Evolutionary conservation across 2,113 vertebrate genomes (phyloP), one percentile per base, ranked within the genome.

Genomic region (Coturnix japonica): DNA sequence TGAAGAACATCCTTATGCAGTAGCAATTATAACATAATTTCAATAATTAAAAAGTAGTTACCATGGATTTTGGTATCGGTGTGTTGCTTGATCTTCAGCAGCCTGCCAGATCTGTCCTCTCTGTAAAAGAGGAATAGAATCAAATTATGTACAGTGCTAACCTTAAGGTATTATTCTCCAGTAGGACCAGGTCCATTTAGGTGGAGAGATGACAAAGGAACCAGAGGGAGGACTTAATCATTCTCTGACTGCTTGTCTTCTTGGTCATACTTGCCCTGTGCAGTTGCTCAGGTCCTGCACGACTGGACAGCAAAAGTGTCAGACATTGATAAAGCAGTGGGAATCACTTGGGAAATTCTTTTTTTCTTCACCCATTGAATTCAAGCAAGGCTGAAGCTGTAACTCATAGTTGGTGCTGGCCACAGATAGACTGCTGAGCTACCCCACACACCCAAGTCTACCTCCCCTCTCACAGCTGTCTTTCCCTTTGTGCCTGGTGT

Each of bases 11-110:
- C 21, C 35, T 78, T 19, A 18, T 3, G 49, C 31, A 44, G 17
- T 46, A 71, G 6, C 44, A 30, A 44, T 22, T 69, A 70, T 13
- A 70, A 14, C 9, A 66, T 26, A n/a, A 26, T 51, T 75, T 3
- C 14, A 85, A 81, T 53, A 69, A 87, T 22, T 26, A 80, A 6
- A 33, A 64, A 37, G 30, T 56, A 41, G 95, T 97, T 97, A 98
- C 97, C 97, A 96, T 54, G 94, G 91, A 77, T 96, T 96, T 96
- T 98, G 97, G 87, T 98, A 98, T 81, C 76, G 91, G 35, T 97
- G 97, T 84, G 95, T 92, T 84, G 91, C 43, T 95, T 80, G 87
- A 51, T 96, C 96, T 87, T 97, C 92, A 86, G 97, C 78, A n/a
- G 80, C 81, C 67, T 93, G 76, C 44, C 80, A 71, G 41, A 97